Percentiles rank a stretch among this genome's conserved stretches.
Conservation (phyloP, 2,113 vertebrate species). For the Callaeas wilsoni region DNA sequence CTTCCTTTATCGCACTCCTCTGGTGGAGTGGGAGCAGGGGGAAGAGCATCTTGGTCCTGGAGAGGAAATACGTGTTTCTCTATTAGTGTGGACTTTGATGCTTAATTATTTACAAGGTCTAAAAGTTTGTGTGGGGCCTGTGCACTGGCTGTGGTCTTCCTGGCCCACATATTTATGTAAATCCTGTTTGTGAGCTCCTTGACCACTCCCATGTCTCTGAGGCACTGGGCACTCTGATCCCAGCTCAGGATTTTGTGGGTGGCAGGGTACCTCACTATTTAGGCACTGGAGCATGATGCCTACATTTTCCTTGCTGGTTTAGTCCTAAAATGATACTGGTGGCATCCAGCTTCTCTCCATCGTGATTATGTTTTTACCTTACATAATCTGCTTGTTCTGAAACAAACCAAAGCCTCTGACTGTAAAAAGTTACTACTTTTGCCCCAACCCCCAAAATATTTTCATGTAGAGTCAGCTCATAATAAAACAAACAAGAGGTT, state of each 20-base stretch:
- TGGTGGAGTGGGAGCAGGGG: neutral
- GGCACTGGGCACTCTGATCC: neutral
- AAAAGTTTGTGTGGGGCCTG: neutral
- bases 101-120: neutral
- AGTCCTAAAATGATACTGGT: neutral
- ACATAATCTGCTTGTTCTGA: neutral
- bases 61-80: neutral
- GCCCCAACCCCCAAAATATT: neutral
- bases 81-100: neutral
- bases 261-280: neutral
- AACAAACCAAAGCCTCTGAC: neutral
- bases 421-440: neutral
- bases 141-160: neutral
- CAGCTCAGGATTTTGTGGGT: neutral
- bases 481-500: neutral
- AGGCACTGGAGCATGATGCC: rapidly evolving
- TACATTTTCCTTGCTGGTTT: neutral
- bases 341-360: neutral
- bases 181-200: neutral
- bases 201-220: neutral
- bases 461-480: neutral
- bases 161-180: neutral
- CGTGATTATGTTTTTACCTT: rapidly evolving
- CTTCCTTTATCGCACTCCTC: neutral
- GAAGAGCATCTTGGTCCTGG: neutral